These are phyloP conservation scores for Triplophysa bombifrons DNA, from an alignment of 2,797 vertebrate genomes.

Conservation along the genomic window DNA sequence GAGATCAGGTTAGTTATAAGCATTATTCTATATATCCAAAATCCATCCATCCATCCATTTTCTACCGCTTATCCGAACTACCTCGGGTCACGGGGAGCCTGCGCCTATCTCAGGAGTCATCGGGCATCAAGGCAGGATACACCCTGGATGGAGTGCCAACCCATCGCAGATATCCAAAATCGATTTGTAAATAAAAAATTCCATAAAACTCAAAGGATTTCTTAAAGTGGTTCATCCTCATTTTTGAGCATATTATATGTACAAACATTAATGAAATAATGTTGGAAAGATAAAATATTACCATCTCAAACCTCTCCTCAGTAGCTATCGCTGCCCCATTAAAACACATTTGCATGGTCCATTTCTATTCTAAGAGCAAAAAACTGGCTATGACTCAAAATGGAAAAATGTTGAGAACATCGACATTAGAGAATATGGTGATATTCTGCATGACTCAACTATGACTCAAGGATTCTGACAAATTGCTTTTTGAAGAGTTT, in stretches of 20 bases:
- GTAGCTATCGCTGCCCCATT: slow-evolving; percentile 9
- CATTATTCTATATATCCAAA: too few relatives aligned
- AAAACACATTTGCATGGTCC: background rate
- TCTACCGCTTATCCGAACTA: too few relatives aligned
- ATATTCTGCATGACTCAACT: slow-evolving; percentile 17
- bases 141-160: too few relatives aligned
- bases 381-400: slow-evolving; percentile 28
- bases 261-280: background rate
- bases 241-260: background rate
- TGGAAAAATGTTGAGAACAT: slow-evolving; percentile 8
- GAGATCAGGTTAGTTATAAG: too few relatives aligned
- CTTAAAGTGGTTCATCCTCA: background rate
- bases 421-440: background rate
- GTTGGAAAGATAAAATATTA: slow-evolving; percentile 2
- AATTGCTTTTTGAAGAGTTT: background rate
- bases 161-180: too few relatives aligned
- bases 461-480: slow-evolving; percentile 18
- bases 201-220: background rate
- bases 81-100: too few relatives aligned
- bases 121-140: too few relatives aligned
- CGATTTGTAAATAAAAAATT: background rate
- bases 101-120: too few relatives aligned
- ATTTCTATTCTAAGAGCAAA: slow-evolving; percentile 33
- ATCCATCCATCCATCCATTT: too few relatives aligned
- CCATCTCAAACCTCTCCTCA: background rate